A percentile compares a stretch with the other conserved stretches of the same genome.
phyloP scores from a whole-genome alignment of 2,888 invertebrate genomes.

The Limnephilus auricula region DNA sequence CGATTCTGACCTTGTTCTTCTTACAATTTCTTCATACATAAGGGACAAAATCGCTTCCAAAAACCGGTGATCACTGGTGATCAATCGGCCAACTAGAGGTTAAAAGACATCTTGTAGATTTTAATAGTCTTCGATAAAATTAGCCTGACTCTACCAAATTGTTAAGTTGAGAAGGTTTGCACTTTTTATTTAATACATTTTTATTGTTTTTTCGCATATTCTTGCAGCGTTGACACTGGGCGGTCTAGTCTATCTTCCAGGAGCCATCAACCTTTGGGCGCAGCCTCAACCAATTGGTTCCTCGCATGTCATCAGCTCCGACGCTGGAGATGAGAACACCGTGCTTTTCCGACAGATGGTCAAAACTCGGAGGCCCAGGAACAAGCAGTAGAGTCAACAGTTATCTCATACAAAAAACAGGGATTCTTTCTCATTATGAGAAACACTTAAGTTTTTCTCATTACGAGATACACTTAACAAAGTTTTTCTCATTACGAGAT shows the following conservation, averaged over 20 bases:
- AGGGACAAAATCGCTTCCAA: too few relatives aligned
- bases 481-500: background rate
- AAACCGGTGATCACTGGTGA: too few relatives aligned
- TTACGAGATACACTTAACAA: background rate
- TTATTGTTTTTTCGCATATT: background rate
- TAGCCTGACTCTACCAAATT: too few relatives aligned
- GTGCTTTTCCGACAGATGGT: conserved; percentile 83
- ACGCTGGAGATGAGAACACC: conserved; percentile 82
- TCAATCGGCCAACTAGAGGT: too few relatives aligned
- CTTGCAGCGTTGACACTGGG: conserved; percentile 82
- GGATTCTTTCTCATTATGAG: background rate
- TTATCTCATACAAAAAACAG: background rate
- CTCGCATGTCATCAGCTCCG: conserved; percentile 46
- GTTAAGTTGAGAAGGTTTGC: too few relatives aligned
- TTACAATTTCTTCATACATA: too few relatives aligned
- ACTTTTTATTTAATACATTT: too few relatives aligned
- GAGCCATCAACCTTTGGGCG: conserved; percentile 82
- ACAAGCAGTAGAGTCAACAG: conserved; percentile 9
- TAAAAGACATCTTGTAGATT: too few relatives aligned
- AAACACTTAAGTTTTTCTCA: too few relatives aligned
- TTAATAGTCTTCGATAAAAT: too few relatives aligned
- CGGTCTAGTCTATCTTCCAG: conserved; percentile 83
- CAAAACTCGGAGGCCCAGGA: conserved; percentile 79
- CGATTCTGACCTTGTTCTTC: too few relatives aligned
- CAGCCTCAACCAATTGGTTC: conserved; percentile 75